phyloP scores from a whole-genome alignment of 2,888 invertebrate genomes.

The Apotomis betuletana region DNA sequence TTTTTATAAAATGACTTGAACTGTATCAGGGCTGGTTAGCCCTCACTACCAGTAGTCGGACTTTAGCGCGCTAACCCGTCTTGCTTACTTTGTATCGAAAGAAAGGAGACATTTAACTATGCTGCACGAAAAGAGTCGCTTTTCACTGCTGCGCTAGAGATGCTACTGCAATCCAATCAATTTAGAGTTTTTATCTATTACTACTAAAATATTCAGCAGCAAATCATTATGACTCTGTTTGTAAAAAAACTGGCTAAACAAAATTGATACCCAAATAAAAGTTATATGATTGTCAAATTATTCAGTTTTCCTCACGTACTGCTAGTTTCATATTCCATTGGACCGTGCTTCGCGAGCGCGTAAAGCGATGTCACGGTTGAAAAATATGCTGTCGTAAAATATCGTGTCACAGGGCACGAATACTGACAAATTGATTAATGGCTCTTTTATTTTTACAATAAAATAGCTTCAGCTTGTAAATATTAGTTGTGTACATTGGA shows the following conservation, averaged over 20 bases:
- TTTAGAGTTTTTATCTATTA: too few species aligned
- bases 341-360: conserved; percentile 13
- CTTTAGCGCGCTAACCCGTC: too few species aligned
- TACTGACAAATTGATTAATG: conserved; percentile 33
- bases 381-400: conserved; percentile 22
- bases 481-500: conserved; percentile 13
- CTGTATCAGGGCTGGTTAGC: too few species aligned
- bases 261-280: not conserved
- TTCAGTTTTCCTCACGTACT: not conserved
- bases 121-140: too few species aligned
- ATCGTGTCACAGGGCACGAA: conserved; percentile 29
- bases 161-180: too few species aligned
- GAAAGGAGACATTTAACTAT: too few species aligned
- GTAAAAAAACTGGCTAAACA: not conserved
- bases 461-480: conserved; percentile 16
- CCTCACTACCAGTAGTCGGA: too few species aligned
- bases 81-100: too few species aligned
- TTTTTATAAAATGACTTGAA: too few species aligned
- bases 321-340: conserved; percentile 17
- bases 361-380: conserved; percentile 22
- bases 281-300: not conserved
- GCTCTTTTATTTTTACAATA: conserved; percentile 19
- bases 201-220: too few species aligned
- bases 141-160: too few species aligned
- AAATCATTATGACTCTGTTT: too few species aligned